phyloP scores from a whole-genome alignment of 2,113 vertebrate genomes.

The Chrysemys picta region DNA sequence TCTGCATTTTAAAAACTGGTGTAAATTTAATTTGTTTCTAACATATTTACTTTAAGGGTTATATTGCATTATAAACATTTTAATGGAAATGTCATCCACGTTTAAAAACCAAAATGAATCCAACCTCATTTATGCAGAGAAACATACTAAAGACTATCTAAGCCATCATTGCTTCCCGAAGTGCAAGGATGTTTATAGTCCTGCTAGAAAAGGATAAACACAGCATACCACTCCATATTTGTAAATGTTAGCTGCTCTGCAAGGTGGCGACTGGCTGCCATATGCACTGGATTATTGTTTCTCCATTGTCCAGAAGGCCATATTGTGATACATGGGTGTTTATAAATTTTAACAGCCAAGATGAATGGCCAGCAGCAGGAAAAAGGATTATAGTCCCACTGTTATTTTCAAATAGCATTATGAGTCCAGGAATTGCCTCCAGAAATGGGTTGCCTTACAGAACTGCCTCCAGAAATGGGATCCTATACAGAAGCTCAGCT shows the following conservation, averaged over 20 bases:
- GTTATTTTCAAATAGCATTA: neutral
- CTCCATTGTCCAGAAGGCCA: neutral
- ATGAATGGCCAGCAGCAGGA: neutral
- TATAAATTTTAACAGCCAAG: slow-evolving; percentile 23
- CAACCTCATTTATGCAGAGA: neutral
- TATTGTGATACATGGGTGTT: neutral
- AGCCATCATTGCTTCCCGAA: slow-evolving; percentile 42
- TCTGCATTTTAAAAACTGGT: neutral
- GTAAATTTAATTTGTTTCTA: neutral
- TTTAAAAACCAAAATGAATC: slow-evolving; percentile 2
- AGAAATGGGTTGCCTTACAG: slow-evolving; percentile 28
- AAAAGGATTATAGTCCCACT: neutral
- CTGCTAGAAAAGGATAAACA: slow-evolving; percentile 57
- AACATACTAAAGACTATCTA: slow-evolving; percentile 18
- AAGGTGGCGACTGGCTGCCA: slow-evolving; percentile 23
- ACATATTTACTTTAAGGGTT: slow-evolving; percentile 6
- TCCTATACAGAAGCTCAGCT: slow-evolving; percentile 21
- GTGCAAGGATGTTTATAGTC: slow-evolving; percentile 78
- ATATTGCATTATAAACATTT: neutral
- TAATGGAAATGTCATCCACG: neutral
- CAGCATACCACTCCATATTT: slow-evolving; percentile 92
- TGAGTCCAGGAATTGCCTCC: neutral
- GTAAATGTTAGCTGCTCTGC: slow-evolving; percentile 70
- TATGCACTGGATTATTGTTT: neutral
- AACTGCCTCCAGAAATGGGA: slow-evolving; percentile 3